A percentile compares a stretch with the other conserved stretches of the same genome.
phyloP scores from a whole-genome alignment of 2,888 invertebrate species.

The Caenorhabditis doughertyi region DNA sequence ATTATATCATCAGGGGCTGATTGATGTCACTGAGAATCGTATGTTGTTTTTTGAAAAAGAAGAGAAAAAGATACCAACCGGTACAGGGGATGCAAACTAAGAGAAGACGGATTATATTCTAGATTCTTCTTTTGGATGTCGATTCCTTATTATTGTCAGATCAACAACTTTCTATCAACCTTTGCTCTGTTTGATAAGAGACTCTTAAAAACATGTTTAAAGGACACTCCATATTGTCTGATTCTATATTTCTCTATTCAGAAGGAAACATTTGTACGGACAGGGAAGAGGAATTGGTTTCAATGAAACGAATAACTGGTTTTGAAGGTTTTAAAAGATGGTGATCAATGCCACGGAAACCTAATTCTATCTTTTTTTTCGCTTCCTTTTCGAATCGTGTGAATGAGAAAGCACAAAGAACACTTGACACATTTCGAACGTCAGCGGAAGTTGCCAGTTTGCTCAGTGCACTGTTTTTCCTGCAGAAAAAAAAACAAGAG shows the following conservation, averaged over 20 bases:
- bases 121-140: slow-evolving; percentile 4
- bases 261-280: slow-evolving; percentile 2
- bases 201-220: slow-evolving; percentile 36
- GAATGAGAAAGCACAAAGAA: slow-evolving; percentile 38
- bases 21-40: not conserved
- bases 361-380: not conserved
- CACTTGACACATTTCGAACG: slow-evolving; percentile 52
- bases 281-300: slow-evolving; percentile 26
- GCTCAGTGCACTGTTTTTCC: slow-evolving; percentile 33
- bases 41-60: slow-evolving; percentile 22
- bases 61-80: slow-evolving; percentile 22
- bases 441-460: slow-evolving; percentile 51
- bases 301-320: slow-evolving; percentile 53
- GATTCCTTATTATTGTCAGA: slow-evolving; percentile 11
- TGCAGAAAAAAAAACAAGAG: slow-evolving; percentile 19
- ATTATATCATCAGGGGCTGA: slow-evolving; percentile 16
- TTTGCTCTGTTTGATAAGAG: slow-evolving; percentile 50
- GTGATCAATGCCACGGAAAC: slow-evolving; percentile 26
- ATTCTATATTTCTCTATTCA: not conserved
- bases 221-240: slow-evolving; percentile 15
- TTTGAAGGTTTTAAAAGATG: slow-evolving; percentile 3
- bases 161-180: slow-evolving; percentile 40
- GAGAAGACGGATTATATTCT: not conserved
- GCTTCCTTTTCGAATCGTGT: slow-evolving; percentile 6
- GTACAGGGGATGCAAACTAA: slow-evolving; percentile 9